These are phyloP conservation scores for Rhinichthys osculus DNA, from an alignment of 2,797 vertebrate species.

Conservation along the genomic window DNA sequence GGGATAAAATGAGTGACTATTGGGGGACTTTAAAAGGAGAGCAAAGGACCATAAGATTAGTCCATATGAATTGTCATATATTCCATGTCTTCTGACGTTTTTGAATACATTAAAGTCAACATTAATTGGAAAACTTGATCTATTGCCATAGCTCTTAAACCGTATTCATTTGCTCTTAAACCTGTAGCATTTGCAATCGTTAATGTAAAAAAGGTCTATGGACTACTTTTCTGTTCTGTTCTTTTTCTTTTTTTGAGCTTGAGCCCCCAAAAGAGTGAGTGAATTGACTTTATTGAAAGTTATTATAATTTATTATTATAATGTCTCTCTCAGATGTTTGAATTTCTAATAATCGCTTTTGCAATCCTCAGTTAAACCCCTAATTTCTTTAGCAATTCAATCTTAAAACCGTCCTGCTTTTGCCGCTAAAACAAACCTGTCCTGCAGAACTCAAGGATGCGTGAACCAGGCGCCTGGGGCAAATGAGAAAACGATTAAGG, in stretches of 20 bases:
- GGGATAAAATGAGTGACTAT: too few relatives aligned
- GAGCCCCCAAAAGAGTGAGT: neutral
- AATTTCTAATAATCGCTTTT: constrained; percentile 16
- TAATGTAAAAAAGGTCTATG: neutral
- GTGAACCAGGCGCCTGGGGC: constrained; percentile 16
- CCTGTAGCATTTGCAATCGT: neutral
- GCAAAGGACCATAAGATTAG: neutral
- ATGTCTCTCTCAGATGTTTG: neutral
- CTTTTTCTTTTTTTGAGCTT: neutral
- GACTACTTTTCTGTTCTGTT: neutral
- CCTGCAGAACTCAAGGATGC: constrained; percentile 36
- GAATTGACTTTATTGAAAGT: constrained; percentile 24
- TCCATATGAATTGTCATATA: neutral
- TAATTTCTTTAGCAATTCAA: constrained; percentile 25
- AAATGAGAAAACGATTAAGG: constrained; percentile 44
- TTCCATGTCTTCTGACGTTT: neutral
- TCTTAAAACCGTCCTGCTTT: neutral
- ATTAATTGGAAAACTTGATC: neutral
- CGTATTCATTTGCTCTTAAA: neutral
- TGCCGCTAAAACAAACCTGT: constrained; percentile 13
- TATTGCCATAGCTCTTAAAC: neutral
- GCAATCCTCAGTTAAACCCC: neutral
- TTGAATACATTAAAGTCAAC: neutral
- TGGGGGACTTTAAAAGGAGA: neutral
- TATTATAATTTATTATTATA: constrained; percentile 3